Evolutionary conservation across 2,888 invertebrate species (phyloP).

Genomic region (Cerastoderma edule): DNA sequence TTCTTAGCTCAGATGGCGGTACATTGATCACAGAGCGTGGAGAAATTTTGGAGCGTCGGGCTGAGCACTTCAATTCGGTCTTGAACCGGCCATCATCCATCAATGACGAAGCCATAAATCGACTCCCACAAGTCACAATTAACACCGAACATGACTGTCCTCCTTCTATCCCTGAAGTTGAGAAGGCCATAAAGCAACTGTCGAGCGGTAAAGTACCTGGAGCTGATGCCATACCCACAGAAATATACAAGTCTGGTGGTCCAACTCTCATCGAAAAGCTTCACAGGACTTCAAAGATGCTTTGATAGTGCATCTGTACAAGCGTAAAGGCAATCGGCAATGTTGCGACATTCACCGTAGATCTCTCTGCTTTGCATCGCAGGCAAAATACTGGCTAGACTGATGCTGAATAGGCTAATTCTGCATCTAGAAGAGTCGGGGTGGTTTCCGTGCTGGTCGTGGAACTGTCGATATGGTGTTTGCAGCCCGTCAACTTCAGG

Average conservation of each 20-base stretch:
- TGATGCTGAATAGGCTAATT: too few species aligned
- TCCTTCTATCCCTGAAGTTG: constrained; percentile 10
- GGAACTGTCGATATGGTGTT: too few species aligned
- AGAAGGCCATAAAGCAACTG: constrained; percentile 20
- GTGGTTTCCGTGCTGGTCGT: too few species aligned
- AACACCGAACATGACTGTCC: too few species aligned
- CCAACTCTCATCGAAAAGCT: constrained; percentile 1
- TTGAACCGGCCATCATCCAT: constrained; percentile 42
- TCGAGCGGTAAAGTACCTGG: too few species aligned
- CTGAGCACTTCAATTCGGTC: constrained; percentile 45
- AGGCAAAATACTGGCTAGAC: too few species aligned
- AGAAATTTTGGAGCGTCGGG: constrained; percentile 14
- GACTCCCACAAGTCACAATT: constrained; percentile 27
- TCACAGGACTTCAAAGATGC: not conserved
- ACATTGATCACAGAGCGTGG: not conserved
- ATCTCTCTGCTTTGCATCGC: too few species aligned
- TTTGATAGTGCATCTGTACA: constrained; percentile 54
- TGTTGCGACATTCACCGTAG: not conserved
- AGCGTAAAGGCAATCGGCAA: constrained; percentile 2
- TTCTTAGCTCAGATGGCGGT: not conserved
- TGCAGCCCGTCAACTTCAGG: too few species aligned
- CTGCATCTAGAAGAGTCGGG: too few species aligned
- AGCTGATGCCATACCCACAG: constrained; percentile 42
- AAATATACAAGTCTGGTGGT: constrained; percentile 16
- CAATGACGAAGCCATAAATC: constrained; percentile 38